Evolutionary conservation across 2,797 vertebrate genomes (phyloP).

Genomic region (Simalia tracyae): DNA sequence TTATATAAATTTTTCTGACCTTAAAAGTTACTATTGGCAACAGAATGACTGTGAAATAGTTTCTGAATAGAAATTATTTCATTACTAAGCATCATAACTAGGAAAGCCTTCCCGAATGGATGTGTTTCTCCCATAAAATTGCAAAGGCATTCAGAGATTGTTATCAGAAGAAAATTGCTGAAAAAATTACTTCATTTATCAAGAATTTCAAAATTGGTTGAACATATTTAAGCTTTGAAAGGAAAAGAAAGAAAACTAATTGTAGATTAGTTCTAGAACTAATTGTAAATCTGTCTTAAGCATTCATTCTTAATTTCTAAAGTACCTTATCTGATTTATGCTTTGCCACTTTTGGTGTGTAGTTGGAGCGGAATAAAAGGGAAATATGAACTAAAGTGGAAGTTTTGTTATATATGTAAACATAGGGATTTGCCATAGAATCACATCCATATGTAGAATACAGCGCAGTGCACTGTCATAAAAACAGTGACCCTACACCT

Average conservation of each 20-base stretch:
- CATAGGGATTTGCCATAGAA: background rate
- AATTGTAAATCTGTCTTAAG: background rate
- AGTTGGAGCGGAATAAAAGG: background rate
- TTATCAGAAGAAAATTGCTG: background rate
- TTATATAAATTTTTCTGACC: background rate
- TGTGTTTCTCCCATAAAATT: background rate
- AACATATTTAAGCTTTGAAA: slow-evolving; percentile 3
- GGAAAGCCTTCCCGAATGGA: background rate
- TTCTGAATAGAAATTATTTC: background rate
- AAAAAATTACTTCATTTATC: background rate
- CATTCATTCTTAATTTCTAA: background rate
- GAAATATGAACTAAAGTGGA: background rate
- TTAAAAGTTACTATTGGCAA: background rate
- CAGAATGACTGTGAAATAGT: background rate
- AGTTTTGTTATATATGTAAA: background rate
- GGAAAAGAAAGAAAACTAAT: background rate
- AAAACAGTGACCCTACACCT: background rate
- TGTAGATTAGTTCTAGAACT: too few species aligned
- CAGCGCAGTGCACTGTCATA: background rate
- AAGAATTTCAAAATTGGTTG: background rate
- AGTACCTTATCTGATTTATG: background rate
- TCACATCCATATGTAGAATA: background rate
- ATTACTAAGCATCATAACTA: background rate
- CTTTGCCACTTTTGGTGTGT: background rate
- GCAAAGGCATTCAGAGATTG: background rate